Evolutionary conservation across 2,113 vertebrate species (phyloP), one percentile per base, ranked within the genome.

Genomic region (Xenopus borealis): DNA sequence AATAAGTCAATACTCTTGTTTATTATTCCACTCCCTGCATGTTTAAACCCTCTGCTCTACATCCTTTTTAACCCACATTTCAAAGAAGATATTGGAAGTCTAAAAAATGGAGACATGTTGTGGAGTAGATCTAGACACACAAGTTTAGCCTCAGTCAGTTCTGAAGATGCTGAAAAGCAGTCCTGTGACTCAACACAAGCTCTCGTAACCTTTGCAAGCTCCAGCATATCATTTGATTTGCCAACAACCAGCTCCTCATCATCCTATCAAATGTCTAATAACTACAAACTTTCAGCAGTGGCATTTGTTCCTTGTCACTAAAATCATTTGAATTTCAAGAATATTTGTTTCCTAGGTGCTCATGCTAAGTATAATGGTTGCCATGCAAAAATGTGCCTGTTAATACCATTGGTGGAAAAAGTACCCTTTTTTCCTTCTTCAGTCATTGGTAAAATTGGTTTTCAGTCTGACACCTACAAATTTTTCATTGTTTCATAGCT

Each of bases 181-280:
- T 98, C 95, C 0, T 98, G 94, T 80, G 94, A 97, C 84, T 98
- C 96, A 0, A 97, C 94, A 0, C 95, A 96, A 84, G 94, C 93
- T 12, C 66, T 98, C 82, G 95, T 98, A 44, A 87, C 87, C 5
- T 88, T 92, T 27, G 78, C 89, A n/a, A 86, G 86, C 47, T 80
- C 86, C 71, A 78, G 91, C 80, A 85, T 88, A 77, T 86, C 88
- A 8, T 91, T 87, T 0, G 84, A 90, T 73, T 79, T 82, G 67
- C 81, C 83, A 63, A 74, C 83, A 69, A 83, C 18, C n/a, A 79
- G 85, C 0, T 71, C 82, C 59, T 75, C 88, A 1, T 70, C 90
- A 0, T 82, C 88, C 23, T 87, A 87, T 63, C 90, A 87, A 66
- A 66, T 83, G 78, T 82, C 83, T 0, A 88, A 93, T 69, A 88